These are phyloP conservation scores for Coregonus ussuriensis DNA, from an alignment of 2,797 vertebrate genomes.

Conservation along the genomic window DNA sequence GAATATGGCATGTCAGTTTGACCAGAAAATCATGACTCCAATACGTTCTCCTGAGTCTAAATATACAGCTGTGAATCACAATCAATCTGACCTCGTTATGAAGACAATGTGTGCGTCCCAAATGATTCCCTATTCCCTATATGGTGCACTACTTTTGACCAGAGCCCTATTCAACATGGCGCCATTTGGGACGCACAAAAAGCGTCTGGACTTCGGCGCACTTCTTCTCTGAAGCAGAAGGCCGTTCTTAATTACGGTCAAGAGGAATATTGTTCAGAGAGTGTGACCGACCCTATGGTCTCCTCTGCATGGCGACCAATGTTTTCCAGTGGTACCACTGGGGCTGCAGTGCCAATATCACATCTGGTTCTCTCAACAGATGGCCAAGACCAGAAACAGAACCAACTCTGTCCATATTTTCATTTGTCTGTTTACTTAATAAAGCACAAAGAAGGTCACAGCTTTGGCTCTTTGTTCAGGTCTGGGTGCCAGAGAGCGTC, in stretches of 20 bases:
- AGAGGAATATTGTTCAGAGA: constrained; percentile 31
- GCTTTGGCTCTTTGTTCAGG: constrained; percentile 5
- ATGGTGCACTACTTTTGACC: too few species aligned
- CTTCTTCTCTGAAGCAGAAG: constrained; percentile 40
- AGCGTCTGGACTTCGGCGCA: constrained; percentile 34
- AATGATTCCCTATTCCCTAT: too few species aligned
- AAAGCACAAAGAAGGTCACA: constrained; percentile 16
- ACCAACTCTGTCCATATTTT: constrained; percentile 21
- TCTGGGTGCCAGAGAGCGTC: not conserved
- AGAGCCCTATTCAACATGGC: too few species aligned
- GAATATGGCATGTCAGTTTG: constrained; percentile 26
- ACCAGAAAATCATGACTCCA: constrained; percentile 36
- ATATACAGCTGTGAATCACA: constrained; percentile 2
- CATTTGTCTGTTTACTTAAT: constrained; percentile 28
- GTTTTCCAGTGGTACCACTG: constrained; percentile 30
- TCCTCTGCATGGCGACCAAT: constrained; percentile 23
- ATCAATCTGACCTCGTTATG: not conserved
- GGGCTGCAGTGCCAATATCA: constrained; percentile 23
- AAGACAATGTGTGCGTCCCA: too few species aligned
- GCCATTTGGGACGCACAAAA: constrained; percentile 15
- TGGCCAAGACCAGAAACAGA: constrained; percentile 15
- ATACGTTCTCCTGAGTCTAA: constrained; percentile 32
- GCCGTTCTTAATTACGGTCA: constrained; percentile 31
- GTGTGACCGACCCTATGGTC: constrained; percentile 4
- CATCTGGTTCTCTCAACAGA: constrained; percentile 35